Percentiles rank a stretch among this genome's conserved stretches.
Evolutionary conservation across 1,140 invertebrate species (phyloP).

Genomic region (Penaeus vannamei): DNA sequence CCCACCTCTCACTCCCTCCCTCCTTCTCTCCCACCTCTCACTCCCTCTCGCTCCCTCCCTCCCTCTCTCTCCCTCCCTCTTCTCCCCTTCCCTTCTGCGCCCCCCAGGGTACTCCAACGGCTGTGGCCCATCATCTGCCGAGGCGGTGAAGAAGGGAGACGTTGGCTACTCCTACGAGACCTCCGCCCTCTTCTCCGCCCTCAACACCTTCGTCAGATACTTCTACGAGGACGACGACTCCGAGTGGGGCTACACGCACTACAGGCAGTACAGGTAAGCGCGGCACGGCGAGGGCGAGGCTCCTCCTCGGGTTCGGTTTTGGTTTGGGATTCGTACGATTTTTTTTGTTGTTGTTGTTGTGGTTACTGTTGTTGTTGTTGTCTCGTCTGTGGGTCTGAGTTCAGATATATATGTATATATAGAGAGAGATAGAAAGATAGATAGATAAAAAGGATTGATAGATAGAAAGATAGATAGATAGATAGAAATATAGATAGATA

Average conservation of each 20-base stretch:
- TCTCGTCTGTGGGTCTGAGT: no score
- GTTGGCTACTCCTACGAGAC: slow-evolving; percentile 83
- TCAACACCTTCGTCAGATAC: slow-evolving; percentile 83
- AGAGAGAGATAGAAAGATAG: no score
- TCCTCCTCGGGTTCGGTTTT: background rate
- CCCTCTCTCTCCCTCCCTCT: background rate
- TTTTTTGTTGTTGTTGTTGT: no score
- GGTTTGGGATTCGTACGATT: background rate
- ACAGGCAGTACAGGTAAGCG: slow-evolving; percentile 55
- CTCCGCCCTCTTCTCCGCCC: slow-evolving; percentile 82
- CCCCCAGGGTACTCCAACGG: slow-evolving; percentile 69
- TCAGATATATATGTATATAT: no score
- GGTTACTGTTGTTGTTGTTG: no score
- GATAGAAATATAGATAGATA: no score
- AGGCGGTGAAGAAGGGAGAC: slow-evolving; percentile 81
- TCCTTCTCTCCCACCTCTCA: background rate
- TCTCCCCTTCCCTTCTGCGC: slow-evolving; percentile 72
- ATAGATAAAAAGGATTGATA: no score
- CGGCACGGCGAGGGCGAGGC: no score
- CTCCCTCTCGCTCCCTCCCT: background rate
- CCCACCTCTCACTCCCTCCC: background rate
- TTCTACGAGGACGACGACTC: slow-evolving; percentile 77
- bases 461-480: no score
- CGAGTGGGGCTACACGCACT: slow-evolving; percentile 77
- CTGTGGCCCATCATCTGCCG: slow-evolving; percentile 79